A percentile compares a stretch with the other conserved stretches of the same genome.
phyloP scores from a whole-genome alignment of 2,888 invertebrate genomes.

The Dione juno region DNA sequence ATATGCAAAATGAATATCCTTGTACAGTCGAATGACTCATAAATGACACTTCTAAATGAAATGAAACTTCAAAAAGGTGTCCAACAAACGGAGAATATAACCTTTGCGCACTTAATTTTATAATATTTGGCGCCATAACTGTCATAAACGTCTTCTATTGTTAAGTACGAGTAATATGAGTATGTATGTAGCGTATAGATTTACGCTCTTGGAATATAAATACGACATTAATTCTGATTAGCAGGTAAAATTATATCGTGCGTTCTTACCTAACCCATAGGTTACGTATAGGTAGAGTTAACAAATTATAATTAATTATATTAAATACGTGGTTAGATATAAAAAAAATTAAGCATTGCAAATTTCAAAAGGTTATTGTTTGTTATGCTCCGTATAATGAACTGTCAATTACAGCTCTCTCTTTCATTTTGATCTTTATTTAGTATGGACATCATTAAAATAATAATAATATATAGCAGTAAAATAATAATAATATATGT shows the following conservation, averaged over 20 bases:
- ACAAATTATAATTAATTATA: no score
- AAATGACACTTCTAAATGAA: constrained; percentile 36
- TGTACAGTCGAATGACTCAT: constrained; percentile 36
- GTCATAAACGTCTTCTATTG: constrained; percentile 2
- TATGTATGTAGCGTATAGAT: neutral
- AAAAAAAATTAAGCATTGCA: no score
- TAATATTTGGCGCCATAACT: constrained; percentile 13
- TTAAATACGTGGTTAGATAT: no score
- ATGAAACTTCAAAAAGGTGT: constrained; percentile 24
- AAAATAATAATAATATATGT: no score
- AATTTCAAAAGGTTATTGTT: no score
- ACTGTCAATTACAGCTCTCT: no score
- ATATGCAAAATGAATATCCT: constrained; percentile 41
- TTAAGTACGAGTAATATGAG: constrained; percentile 4
- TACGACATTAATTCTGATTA: neutral
- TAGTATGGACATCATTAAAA: no score
- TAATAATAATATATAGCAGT: no score
- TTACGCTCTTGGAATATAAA: constrained; percentile 19
- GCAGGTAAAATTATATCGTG: neutral
- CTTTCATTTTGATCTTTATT: no score
- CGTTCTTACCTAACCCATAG: no score
- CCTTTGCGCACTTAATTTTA: neutral
- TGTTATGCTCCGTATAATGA: no score
- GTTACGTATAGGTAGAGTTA: no score
- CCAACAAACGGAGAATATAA: neutral